Evolutionary conservation across 2,888 invertebrate genomes (phyloP), one percentile per base, ranked within the genome.

Genomic region (Zaprionus obscuricornis): DNA sequence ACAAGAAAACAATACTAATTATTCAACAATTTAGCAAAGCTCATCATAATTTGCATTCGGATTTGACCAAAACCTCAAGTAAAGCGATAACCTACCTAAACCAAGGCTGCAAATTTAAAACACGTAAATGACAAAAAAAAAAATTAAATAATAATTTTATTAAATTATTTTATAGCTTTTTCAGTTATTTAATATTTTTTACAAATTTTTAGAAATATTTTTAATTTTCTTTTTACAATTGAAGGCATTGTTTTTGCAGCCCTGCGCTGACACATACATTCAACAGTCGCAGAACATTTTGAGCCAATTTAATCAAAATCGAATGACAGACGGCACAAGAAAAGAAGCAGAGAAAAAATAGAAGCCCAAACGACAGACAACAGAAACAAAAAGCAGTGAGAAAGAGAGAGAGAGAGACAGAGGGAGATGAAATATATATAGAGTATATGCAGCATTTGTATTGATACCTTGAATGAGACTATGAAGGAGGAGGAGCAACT

Each of bases 31-130:
- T 88, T 84, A 72, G 79, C 82, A 76, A 66, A 86, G 85, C 87
- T 87, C 88, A 88, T 87, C 88, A 88, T 88, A 88, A 88, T 88
- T 87, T 88, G 85, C 88, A 88, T 87, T 70, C 63, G 69, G 81
- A 72, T 88, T 86, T 79, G 79, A 78, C 71, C 69, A 72, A 76
- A 75, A 62, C 71, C 71, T 47, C 55, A 65, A 62, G 66, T 36
- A 43, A 46, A 39, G 11, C 33, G 46, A 60, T 51, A 46, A 29
- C 37, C 39, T 22, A n/a, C n/a, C 8, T 26, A 33, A 10, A 27
- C 55, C 52, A 82, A 74, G 74, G 74, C 3, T 63, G 55, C 13
- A n/a, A 1, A 31, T n/a, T n/a, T n/a, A 42, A 2, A 3, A 11
- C 3, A 31, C 2, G 18, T 33, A 46, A 2, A 36, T 1, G n/a